Evolutionary conservation across 2,113 vertebrate species (phyloP).

Genomic region (Pangasianodon gigas): DNA sequence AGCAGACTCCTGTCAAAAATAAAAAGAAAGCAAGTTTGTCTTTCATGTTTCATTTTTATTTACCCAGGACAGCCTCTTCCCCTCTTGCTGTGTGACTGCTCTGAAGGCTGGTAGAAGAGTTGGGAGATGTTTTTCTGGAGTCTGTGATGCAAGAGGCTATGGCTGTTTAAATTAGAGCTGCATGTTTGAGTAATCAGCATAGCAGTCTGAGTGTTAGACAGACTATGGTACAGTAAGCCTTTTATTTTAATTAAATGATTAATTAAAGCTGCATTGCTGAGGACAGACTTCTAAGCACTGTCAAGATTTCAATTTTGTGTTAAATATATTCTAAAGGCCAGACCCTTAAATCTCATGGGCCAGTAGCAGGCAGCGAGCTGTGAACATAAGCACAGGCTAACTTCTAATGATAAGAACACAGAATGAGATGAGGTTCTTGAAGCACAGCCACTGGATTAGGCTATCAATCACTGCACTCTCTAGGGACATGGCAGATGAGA

Average conservation of each 20-base stretch:
- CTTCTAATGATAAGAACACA: conserved; percentile 89
- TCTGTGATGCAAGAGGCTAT: conserved; percentile 23
- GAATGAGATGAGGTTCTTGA: conserved; percentile 80
- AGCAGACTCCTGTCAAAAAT: conserved; percentile 41
- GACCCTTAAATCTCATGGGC: conserved; percentile 89
- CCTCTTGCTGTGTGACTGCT: conserved; percentile 18
- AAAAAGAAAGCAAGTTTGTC: conserved; percentile 33
- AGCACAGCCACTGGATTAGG: conserved; percentile 86
- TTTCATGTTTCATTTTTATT: conserved; percentile 56
- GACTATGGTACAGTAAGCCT: conserved; percentile 76
- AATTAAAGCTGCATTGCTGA: conserved; percentile 83
- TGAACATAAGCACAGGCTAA: conserved; percentile 91
- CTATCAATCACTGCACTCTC: conserved; percentile 84
- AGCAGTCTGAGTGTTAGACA: conserved; percentile 74
- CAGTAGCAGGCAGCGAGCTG: conserved; percentile 84
- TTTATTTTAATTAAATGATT: conserved; percentile 67
- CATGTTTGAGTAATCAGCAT: conserved; percentile 73
- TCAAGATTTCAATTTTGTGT: conserved; percentile 91
- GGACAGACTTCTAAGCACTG: conserved; percentile 81
- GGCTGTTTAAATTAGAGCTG: conserved; percentile 77
- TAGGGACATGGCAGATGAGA: conserved; percentile 76
- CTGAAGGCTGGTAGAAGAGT: conserved; percentile 37
- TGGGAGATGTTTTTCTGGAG: conserved; percentile 23
- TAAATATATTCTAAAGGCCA: conserved; percentile 94
- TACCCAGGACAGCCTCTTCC: conserved; percentile 40